Evolutionary conservation across 2,113 vertebrate genomes (phyloP), one percentile per base, ranked within the genome.

Genomic region (Castor canadensis): DNA sequence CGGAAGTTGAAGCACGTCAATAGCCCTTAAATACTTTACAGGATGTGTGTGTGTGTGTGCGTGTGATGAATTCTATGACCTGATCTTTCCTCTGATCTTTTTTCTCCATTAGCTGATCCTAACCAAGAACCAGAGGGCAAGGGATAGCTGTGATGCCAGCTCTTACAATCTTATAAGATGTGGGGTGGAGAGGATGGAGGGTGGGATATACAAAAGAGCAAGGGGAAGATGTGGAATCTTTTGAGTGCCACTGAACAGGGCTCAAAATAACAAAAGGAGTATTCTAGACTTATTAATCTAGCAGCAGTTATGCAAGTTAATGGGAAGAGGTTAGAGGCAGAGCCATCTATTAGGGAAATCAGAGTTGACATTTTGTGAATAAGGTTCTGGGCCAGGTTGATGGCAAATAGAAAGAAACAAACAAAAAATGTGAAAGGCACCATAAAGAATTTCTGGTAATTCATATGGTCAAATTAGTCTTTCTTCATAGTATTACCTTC

Each of bases 401-500:
- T 58, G 52, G 58, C 64, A 95, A 76, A 72, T n/a, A 72, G 54
- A 91, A 24, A 40, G 72, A 89, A 92, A 40, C 12, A 81, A 89
- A 43, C 20, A 89, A 54, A 17, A 66, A 40, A 82, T 58, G 30
- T 86, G 77, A 80, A 87, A 92, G 66, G 64, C 38, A 73, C 60
- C 64, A 67, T 40, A n/a, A 67, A 86, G 71, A 67, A 69, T 66
- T 79, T 40, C 43, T 67, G 87, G 72, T 76, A 75, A 91, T 87
- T 85, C 26, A 45, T n/a, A 40, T 32, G 69, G 43, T 17, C 24
- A n/a, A 56, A 49, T 89, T 60, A 75, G 62, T 52, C 32, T 73
- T 56, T 87, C 17, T 72, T 67, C 38, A 17, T 87, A 62, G 66
- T 47, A 24, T 85, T 66, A 49, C 72, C n/a, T 94, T 89, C 9